Evolutionary conservation across 92 coral and sea anemone genomes (phyloP).

Genomic region (Epizoanthus illoricatus): DNA sequence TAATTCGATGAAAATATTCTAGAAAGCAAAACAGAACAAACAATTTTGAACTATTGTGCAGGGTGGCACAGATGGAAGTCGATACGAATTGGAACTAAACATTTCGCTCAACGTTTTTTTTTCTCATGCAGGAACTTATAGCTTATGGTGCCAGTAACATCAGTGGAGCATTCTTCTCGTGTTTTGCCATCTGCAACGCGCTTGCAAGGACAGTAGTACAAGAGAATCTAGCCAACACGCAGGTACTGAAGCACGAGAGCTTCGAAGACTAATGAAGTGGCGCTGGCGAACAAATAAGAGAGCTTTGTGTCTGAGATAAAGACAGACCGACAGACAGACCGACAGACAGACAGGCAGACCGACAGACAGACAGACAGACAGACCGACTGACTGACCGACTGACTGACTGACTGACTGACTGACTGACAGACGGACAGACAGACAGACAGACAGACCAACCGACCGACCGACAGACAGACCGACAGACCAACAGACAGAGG

Average conservation of each 20-base stretch:
- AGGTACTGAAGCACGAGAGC: conserved; percentile 39
- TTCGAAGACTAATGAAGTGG: too few relatives aligned
- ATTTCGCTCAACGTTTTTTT: not conserved
- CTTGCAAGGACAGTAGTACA: conserved; percentile 88
- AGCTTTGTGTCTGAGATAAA: too few relatives aligned
- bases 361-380: not conserved
- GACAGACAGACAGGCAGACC: not conserved
- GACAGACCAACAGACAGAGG: not conserved
- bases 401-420: not conserved
- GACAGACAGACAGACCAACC: not conserved
- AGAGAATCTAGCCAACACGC: conserved; percentile 87
- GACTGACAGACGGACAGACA: not conserved
- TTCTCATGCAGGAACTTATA: conserved; percentile 67
- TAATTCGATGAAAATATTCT: too few relatives aligned
- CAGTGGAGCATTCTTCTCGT: conserved; percentile 79
- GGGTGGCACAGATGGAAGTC: not conserved
- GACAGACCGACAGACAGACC: not conserved
- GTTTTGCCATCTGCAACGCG: conserved; percentile 89
- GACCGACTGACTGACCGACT: not conserved
- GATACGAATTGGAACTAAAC: not conserved
- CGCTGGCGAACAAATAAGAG: too few relatives aligned
- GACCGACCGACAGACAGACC: not conserved
- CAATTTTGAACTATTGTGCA: not conserved
- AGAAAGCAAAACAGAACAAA: too few relatives aligned
- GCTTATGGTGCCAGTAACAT: conserved; percentile 86